phyloP scores from a whole-genome alignment of 2,113 vertebrate species.

The Eleginops maclovinus region DNA sequence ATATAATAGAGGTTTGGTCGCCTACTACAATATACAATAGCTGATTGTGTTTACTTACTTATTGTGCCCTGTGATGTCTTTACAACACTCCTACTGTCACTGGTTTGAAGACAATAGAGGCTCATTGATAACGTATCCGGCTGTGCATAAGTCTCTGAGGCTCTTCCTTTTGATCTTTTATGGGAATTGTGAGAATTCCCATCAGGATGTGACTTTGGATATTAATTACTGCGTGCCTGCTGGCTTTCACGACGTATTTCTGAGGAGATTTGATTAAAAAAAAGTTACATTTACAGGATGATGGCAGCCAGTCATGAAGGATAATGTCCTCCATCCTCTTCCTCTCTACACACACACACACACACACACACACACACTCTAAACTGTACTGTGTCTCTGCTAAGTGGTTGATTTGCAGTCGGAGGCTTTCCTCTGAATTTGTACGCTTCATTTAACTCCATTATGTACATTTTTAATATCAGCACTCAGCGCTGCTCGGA shows the following conservation, averaged over 20 bases:
- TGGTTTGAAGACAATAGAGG: too few species aligned
- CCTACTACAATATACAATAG: not conserved
- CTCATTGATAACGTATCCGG: not conserved
- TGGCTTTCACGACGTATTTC: not conserved
- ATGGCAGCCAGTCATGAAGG: conserved; percentile 3
- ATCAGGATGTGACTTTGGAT: conserved; percentile 11
- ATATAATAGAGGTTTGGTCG: not conserved
- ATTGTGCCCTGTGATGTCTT: not conserved
- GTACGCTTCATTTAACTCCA: not conserved
- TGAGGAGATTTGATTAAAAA: not conserved
- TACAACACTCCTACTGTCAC: not conserved
- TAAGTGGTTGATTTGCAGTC: conserved; percentile 22
- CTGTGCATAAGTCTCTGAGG: not conserved
- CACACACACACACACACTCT: not conserved
- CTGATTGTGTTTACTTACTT: not conserved
- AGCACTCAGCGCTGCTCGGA: not conserved
- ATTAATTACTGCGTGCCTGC: not conserved
- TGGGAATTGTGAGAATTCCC: not conserved
- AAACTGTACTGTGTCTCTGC: too few species aligned
- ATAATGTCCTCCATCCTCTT: conserved; percentile 1
- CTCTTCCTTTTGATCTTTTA: conserved; percentile 1
- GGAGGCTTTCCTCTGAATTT: not conserved
- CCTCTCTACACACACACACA: not conserved
- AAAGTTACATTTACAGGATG: conserved; percentile 2
- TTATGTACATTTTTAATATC: too few species aligned